A percentile compares a stretch with the other conserved stretches of the same genome.
These are phyloP conservation scores for Pithys albifrons DNA, from an alignment of 2,113 vertebrate species.

Conservation along the genomic window DNA sequence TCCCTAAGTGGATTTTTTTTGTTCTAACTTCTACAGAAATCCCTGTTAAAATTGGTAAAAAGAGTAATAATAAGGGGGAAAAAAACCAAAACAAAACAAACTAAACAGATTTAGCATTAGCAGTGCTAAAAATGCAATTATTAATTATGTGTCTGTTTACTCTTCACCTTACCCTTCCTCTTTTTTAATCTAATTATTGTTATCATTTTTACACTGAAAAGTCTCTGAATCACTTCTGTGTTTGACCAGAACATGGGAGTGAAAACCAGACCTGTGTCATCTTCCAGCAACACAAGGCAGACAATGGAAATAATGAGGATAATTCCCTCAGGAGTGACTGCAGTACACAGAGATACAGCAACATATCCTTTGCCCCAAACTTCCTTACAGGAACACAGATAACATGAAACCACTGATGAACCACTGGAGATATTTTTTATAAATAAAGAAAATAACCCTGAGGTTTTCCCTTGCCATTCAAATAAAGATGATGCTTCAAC, in stretches of 20 bases:
- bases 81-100: no score
- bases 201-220: background rate
- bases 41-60: background rate
- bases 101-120: background rate
- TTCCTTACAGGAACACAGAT: background rate
- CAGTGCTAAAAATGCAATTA: background rate
- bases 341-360: accelerated
- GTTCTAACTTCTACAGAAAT: background rate
- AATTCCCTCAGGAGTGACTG: background rate
- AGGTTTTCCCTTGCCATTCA: background rate
- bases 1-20: background rate
- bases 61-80: accelerated
- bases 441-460: background rate
- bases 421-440: background rate
- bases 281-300: background rate
- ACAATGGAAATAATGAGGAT: accelerated
- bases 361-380: background rate
- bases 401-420: background rate
- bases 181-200: background rate
- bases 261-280: background rate
- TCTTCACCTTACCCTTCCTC: background rate
- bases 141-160: background rate
- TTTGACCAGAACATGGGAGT: background rate
- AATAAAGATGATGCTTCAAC: background rate
- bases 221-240: background rate